These are phyloP conservation scores for Anolis sagrei DNA, from an alignment of 2,113 vertebrate genomes.

Conservation along the genomic window DNA sequence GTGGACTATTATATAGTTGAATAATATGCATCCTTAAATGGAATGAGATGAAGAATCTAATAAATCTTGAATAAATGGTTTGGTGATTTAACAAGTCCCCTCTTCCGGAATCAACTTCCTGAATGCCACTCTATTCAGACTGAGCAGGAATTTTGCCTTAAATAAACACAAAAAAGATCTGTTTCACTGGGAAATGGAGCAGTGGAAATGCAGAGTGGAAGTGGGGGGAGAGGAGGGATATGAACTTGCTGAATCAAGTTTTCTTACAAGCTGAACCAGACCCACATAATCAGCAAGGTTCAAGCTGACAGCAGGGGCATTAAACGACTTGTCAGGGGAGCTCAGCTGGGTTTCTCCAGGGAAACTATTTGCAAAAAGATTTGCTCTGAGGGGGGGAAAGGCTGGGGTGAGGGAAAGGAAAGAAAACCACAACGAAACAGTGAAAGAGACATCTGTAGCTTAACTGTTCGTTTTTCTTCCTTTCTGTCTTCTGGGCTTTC, in stretches of 20 bases:
- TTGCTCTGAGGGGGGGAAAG: constrained; percentile 47
- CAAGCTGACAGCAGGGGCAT: constrained; percentile 72
- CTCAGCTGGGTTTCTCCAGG: constrained; percentile 73
- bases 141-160: constrained; percentile 10
- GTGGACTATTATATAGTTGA: not conserved
- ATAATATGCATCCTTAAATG: not conserved
- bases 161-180: constrained; percentile 52
- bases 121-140: not conserved
- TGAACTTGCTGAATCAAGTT: constrained; percentile 57
- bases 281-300: constrained; percentile 74
- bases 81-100: not conserved
- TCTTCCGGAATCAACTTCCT: not conserved
- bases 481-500: constrained; percentile 50
- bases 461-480: constrained; percentile 60
- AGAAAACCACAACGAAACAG: constrained; percentile 66
- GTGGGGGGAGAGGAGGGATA: constrained; percentile 35
- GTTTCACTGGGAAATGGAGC: constrained; percentile 39
- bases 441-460: constrained; percentile 66
- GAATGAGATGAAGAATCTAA: not conserved
- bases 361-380: constrained; percentile 66
- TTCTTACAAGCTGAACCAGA: constrained; percentile 61
- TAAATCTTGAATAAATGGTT: not conserved
- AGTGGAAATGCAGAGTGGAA: constrained; percentile 48
- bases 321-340: constrained; percentile 71
- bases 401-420: constrained; percentile 27